Evolutionary conservation across 35 echinoderm and acorn worm species (phyloP).

Genomic region (Hemicentrotus pulcherrimus): DNA sequence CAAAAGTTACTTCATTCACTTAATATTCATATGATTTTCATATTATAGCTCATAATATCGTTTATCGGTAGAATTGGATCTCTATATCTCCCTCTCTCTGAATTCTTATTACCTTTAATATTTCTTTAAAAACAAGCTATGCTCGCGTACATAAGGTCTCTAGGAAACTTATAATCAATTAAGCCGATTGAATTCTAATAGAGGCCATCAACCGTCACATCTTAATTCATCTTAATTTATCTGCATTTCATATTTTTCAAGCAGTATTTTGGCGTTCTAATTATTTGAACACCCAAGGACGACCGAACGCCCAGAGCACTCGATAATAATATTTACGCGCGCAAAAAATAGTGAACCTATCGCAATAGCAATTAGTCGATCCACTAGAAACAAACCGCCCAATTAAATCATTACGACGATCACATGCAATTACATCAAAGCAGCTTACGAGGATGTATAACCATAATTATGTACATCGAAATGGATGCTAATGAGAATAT

Average conservation of each 20-base stretch:
- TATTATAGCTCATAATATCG: neutral
- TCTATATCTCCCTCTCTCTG: neutral
- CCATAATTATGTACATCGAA: neutral
- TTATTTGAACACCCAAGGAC: neutral
- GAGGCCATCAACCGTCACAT: neutral
- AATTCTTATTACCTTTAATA: neutral
- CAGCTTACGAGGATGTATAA: neutral
- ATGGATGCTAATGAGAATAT: neutral
- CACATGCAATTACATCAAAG: neutral
- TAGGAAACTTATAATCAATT: neutral
- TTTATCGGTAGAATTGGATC: neutral
- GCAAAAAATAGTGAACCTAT: neutral
- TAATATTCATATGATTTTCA: neutral
- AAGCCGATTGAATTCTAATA: neutral
- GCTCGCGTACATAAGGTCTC: neutral
- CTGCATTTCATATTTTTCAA: neutral
- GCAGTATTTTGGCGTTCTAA: neutral
- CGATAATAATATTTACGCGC: neutral
- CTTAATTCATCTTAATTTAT: neutral
- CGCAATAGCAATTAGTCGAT: neutral
- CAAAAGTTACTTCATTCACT: neutral
- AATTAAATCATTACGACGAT: conserved; percentile 26
- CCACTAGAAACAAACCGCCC: conserved; percentile 20
- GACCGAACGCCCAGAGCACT: neutral
- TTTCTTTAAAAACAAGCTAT: neutral